Evolutionary conservation across 2,113 vertebrate genomes (phyloP).

Genomic region (Cygnus atratus): DNA sequence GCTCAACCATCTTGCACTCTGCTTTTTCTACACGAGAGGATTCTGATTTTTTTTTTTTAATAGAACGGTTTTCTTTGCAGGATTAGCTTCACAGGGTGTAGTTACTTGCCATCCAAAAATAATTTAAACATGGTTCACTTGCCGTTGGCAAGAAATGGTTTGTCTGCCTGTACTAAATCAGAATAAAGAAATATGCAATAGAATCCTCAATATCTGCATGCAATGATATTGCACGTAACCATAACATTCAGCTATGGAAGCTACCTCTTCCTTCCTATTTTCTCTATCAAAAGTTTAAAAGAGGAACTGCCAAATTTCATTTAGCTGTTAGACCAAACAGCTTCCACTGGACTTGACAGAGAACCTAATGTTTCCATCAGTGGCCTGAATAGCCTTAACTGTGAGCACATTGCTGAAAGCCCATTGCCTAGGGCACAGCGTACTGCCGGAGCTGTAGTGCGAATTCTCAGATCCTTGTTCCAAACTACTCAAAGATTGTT

Average conservation of each 20-base stretch:
- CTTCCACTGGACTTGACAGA: not conserved
- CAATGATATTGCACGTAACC: not conserved
- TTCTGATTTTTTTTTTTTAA: not conserved
- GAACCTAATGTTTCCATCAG: not conserved
- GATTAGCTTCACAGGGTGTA: not conserved
- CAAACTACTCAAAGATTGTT: not conserved
- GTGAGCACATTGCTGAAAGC: not conserved
- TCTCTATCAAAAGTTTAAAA: not conserved
- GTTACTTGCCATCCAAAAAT: not conserved
- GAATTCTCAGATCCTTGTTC: not conserved
- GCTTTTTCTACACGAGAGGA: not conserved
- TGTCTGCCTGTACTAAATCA: not conserved
- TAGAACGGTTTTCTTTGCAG: not conserved
- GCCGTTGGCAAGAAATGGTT: not conserved
- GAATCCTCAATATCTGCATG: not conserved
- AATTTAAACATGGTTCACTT: not conserved
- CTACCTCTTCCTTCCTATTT: not conserved
- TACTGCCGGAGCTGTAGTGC: not conserved
- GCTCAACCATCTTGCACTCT: not conserved
- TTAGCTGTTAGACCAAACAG: not conserved
- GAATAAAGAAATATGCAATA: not conserved
- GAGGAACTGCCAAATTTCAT: not conserved
- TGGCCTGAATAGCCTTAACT: not conserved
- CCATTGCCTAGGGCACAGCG: not conserved
- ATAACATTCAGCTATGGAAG: not conserved